Evolutionary conservation across 2,113 vertebrate species (phyloP).

Genomic region (Larimichthys crocea): DNA sequence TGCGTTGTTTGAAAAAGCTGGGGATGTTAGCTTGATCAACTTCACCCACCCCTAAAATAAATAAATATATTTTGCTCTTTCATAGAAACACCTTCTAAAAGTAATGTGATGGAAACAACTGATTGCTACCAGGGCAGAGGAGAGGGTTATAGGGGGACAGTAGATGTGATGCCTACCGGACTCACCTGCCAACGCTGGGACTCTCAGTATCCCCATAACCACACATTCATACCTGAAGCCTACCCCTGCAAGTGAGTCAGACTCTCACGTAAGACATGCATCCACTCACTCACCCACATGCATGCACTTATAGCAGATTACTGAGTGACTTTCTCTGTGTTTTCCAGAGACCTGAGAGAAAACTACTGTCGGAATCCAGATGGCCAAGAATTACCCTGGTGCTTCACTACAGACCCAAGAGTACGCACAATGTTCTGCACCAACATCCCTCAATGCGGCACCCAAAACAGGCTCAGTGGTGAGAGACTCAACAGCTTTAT

Average conservation of each 20-base stretch:
- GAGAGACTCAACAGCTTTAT: conserved; percentile 50
- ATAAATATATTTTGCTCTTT: neutral
- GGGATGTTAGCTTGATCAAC: neutral
- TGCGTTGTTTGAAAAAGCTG: neutral
- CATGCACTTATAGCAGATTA: conserved; percentile 78
- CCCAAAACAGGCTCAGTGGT: conserved; percentile 73
- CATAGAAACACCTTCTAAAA: conserved; percentile 70
- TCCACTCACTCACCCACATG: conserved; percentile 25
- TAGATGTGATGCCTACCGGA: conserved; percentile 88
- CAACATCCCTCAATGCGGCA: conserved; percentile 92
- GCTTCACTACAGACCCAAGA: conserved; percentile 95
- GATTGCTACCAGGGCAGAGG: conserved; percentile 89
- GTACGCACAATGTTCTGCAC: conserved; percentile 92
- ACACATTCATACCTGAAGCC: conserved; percentile 91
- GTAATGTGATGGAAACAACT: conserved; percentile 78
- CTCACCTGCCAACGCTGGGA: conserved; percentile 94
- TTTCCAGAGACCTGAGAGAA: conserved; percentile 92
- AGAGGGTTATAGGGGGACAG: conserved; percentile 89
- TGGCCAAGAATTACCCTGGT: conserved; percentile 96
- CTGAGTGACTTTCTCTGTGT: conserved; percentile 22
- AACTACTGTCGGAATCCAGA: conserved; percentile 99
- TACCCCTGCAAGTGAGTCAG: conserved; percentile 96
- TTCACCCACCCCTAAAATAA: neutral
- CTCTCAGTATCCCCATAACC: conserved; percentile 93
- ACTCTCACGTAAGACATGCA: conserved; percentile 10